Conservation (phyloP, 2,113 vertebrate genomes). For the Glareola pratincola region DNA sequence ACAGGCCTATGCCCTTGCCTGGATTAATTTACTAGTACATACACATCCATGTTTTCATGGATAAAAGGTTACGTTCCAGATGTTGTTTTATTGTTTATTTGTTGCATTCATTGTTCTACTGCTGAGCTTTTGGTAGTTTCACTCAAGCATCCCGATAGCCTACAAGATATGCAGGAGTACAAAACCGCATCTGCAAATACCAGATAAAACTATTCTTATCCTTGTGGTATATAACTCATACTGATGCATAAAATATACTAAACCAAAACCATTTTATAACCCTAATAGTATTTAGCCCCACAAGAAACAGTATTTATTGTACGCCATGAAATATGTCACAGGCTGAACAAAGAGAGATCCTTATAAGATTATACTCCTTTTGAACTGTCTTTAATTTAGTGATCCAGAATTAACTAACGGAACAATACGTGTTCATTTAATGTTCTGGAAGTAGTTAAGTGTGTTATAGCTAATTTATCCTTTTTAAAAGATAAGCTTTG, state of each 20-base stretch:
- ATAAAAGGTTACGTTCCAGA: not conserved
- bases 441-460: conserved; percentile 43
- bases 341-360: not conserved
- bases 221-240: not conserved
- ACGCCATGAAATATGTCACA: not conserved
- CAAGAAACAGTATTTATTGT: not conserved
- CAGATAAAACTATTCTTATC: not conserved
- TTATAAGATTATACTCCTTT: conserved; percentile 28
- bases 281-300: not conserved
- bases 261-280: not conserved
- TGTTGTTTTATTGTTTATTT: not conserved
- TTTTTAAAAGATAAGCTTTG: conserved; percentile 44
- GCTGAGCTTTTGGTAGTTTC: not conserved
- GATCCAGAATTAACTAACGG: conserved; percentile 38
- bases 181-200: not conserved
- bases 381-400: conserved; percentile 32
- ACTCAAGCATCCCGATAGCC: not conserved
- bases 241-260: not conserved
- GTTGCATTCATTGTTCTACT: not conserved
- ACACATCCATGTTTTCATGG: not conserved
- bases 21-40: not conserved
- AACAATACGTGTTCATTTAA: not conserved
- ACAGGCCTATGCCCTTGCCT: not conserved
- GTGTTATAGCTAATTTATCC: conserved; percentile 14
- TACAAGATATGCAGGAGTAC: not conserved